Percentiles rank a stretch among this genome's conserved stretches.
These are phyloP conservation scores for Himantopus leucocephalus DNA, from an alignment of 2,113 vertebrate genomes.

Conservation along the genomic window DNA sequence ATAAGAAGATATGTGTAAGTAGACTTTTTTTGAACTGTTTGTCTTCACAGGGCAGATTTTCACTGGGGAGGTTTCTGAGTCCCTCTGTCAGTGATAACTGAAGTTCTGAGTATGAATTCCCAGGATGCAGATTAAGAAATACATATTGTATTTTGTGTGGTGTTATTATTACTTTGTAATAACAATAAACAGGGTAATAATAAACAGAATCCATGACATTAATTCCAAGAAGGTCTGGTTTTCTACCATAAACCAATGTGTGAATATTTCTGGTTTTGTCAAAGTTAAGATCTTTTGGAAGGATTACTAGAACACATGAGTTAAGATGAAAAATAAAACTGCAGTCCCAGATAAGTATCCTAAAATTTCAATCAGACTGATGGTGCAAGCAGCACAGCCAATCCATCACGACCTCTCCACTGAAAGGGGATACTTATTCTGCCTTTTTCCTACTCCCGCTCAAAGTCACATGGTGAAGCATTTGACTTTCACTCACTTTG, in stretches of 20 bases:
- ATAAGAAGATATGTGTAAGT: not conserved
- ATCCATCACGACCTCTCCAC: not conserved
- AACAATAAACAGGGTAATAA: not conserved
- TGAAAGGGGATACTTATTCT: not conserved
- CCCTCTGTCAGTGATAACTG: not conserved
- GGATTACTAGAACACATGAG: not conserved
- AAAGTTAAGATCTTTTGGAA: not conserved
- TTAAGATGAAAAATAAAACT: not conserved
- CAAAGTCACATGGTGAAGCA: not conserved
- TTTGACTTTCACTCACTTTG: not conserved
- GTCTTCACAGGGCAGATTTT: not conserved
- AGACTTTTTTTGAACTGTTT: not conserved
- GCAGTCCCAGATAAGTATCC: not conserved
- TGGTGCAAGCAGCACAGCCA: not conserved
- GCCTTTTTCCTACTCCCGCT: not conserved
- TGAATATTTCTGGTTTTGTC: not conserved
- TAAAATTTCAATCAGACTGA: not conserved
- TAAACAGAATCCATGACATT: not conserved
- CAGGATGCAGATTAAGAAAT: not conserved
- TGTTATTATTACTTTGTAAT: not conserved
- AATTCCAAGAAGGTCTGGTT: not conserved
- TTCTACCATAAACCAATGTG: not conserved
- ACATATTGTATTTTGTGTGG: not conserved
- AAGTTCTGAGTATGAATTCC: not conserved
- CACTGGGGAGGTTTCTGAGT: not conserved